phyloP scores from a whole-genome alignment of 1,140 invertebrate species.

The Bicyclus anynana region DNA sequence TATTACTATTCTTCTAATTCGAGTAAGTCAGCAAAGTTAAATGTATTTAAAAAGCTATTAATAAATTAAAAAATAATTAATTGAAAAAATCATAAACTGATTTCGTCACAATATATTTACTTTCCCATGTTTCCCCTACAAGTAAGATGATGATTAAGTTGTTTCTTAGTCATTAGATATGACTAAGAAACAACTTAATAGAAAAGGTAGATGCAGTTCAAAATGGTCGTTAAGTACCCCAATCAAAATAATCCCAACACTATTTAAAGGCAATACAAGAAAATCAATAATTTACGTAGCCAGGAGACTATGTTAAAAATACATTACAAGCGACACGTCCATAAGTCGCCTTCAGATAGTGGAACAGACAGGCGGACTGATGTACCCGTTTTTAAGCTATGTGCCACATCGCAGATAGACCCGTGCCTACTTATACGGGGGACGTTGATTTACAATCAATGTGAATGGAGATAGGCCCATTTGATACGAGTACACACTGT shows the following conservation, averaged over 20 bases:
- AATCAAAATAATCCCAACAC: neutral
- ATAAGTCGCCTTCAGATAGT: neutral
- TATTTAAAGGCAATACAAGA: neutral
- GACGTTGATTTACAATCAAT: slow-evolving; percentile 54
- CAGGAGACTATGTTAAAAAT: neutral
- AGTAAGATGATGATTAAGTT: no score
- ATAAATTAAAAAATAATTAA: no score
- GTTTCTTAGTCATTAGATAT: no score
- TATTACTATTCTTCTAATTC: no score
- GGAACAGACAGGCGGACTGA: neutral
- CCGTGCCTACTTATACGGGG: slow-evolving; percentile 38
- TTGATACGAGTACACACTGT: slow-evolving; percentile 37
- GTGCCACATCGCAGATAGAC: slow-evolving; percentile 7
- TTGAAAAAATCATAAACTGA: no score
- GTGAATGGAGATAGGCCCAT: slow-evolving; percentile 45
- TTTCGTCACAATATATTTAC: no score
- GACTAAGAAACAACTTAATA: no score
- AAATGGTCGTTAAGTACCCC: neutral
- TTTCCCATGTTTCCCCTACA: no score
- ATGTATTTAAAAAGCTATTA: no score
- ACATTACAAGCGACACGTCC: neutral
- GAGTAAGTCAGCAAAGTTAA: no score
- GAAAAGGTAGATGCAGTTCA: no score
- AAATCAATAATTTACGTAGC: neutral
- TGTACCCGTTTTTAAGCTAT: slow-evolving; percentile 10